Evolutionary conservation across 35 echinoderm and acorn worm species (phyloP), one percentile per base, ranked within the genome.

Genomic region (Apostichopus parvimensis): DNA sequence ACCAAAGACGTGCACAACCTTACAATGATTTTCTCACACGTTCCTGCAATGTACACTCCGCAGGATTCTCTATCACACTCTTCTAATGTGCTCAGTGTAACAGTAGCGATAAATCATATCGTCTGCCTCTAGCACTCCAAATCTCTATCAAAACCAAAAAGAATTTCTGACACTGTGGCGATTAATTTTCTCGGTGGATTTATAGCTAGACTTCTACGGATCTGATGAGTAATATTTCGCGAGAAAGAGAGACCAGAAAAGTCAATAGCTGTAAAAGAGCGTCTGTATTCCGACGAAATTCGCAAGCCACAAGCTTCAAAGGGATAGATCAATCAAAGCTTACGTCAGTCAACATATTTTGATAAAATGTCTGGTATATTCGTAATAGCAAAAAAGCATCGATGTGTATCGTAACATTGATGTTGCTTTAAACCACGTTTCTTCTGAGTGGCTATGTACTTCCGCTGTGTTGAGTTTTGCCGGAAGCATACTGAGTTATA

Each of bases 151-250:
- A 75, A 75, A 75, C 17, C 14, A 14, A 20, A 24, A 75, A 22
- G 21, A 21, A 5, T 75, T 18, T 22, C 71, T 45, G 34, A 45
- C 71, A 75, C 71, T 20, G 71, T 22, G 71, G 71, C 71, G 21
- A 75, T 75, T 75, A 75, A 75, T 75, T 75, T n/a, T 6, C 71
- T 18, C 71, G 7, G 15, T 75, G 17, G n/a, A 75, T 75, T 75
- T 75, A 75, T 22, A 75, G 71, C 71, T 20, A 75, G 17, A 75
- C 17, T 75, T 22, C 71, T 75, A 75, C 1, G 21, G 71, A 18
- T 75, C 17, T 75, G 71, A 75, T 75, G 71, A 75, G 71, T 75
- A 75, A 75, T 75, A n/a, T 75, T 75, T 45, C 71, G n/a, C 13
- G 21, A 75, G 71, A 2, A 73, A 45, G 71, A 75, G 71, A 75